Base-by-base conservation (phyloP, 2,113 vertebrate genomes). In the Spea bombifrons region DNA sequence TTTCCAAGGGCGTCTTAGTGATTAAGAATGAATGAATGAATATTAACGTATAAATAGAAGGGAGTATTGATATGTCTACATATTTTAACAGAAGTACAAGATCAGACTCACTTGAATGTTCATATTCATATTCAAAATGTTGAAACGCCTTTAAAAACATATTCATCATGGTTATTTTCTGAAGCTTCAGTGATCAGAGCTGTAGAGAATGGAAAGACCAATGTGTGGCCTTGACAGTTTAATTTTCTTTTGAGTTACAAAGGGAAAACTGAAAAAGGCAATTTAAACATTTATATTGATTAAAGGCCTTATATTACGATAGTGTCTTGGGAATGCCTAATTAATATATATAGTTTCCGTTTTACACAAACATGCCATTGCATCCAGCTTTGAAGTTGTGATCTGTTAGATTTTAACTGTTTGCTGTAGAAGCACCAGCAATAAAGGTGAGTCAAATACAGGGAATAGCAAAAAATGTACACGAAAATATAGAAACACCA, bases 281-380 rank as follows among this genome's bases (percentile, higher is more conserved):
- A 81, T 76, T 15, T 76, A 50, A 76, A 76, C 66, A 71, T 72
- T 81, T 76, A 66, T 73, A 76, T 73, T 76, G 74, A 81, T 81
- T 75, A 68, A 76, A 76, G 61, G 69, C 45, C 46, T 67, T 65
- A 72, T 73, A 70, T 81, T 63, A 69, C 70, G 74, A 72, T 81
- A 59, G 63, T 17, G 73, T 81, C 75, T 73, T 67, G 55, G 61
- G 74, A 72, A 71, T n/a, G 55, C 13, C 61, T 81, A 76, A 81
- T 76, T 72, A 66, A 67, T 81, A 66, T 57, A 72, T 66, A 15
- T 43, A 71, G 57, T 59, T 75, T 70, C 12, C 66, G 43, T 45
- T 66, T 71, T 81, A 55, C 66, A 65, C n/a, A 81, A 75, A 73
- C 30, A 30, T 30, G 30, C 2, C 30, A 30, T 30, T 30, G 30